phyloP scores from a whole-genome alignment of 2,797 vertebrate species.

The Antennarius maculatus region DNA sequence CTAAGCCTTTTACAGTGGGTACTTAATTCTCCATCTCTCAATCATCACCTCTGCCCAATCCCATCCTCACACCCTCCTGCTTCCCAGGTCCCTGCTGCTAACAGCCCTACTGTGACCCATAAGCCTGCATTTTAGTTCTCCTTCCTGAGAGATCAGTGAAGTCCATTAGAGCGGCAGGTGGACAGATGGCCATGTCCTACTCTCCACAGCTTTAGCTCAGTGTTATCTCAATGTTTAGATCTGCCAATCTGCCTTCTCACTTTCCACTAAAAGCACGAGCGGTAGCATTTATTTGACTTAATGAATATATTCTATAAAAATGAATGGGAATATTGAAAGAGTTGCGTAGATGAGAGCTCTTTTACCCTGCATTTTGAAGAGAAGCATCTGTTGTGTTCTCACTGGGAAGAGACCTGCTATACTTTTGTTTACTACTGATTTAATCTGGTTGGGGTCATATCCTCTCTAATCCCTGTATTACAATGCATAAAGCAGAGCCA shows the following conservation, averaged over 20 bases:
- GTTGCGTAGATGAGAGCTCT: not conserved
- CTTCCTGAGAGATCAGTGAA: constrained; percentile 61
- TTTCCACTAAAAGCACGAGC: constrained; percentile 22
- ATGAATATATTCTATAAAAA: constrained; percentile 7
- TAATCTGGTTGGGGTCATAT: constrained; percentile 61
- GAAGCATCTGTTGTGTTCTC: constrained; percentile 14
- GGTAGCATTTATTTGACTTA: not conserved
- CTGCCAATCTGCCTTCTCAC: constrained; percentile 23
- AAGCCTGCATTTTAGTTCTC: constrained; percentile 76
- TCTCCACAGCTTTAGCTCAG: constrained; percentile 51
- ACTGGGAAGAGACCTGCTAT: constrained; percentile 36
- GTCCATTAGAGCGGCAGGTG: constrained; percentile 63
- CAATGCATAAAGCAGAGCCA: constrained; percentile 37
- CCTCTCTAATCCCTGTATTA: constrained; percentile 73
- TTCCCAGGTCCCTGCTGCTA: constrained; percentile 27
- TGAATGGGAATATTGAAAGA: constrained; percentile 8
- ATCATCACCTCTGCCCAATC: constrained; percentile 19
- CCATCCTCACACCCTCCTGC: constrained; percentile 24
- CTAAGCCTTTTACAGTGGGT: constrained; percentile 40
- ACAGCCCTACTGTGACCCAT: constrained; percentile 46
- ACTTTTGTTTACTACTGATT: constrained; percentile 71
- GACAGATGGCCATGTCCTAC: constrained; percentile 71
- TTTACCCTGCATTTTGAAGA: not conserved
- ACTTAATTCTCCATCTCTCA: constrained; percentile 38
- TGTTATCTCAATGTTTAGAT: constrained; percentile 41